Evolutionary conservation across 2,888 invertebrate species (phyloP), one percentile per base, ranked within the genome.

Genomic region (Acronicta alni): DNA sequence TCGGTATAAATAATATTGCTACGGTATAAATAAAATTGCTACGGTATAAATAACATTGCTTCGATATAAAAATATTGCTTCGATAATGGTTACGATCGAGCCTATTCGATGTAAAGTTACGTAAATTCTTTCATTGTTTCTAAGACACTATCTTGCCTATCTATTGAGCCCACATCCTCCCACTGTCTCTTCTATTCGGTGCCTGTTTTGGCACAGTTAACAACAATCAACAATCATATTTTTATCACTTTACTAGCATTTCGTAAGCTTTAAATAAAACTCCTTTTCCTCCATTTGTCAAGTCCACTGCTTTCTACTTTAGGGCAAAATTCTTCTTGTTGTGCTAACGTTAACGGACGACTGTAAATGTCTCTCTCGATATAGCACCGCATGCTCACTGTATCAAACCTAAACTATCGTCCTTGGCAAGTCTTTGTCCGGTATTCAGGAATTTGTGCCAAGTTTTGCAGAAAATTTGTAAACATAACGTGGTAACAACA

Each of bases 401-500:
- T 38, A 43, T 37, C 20, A 16, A 48, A 12, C 30, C 5, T 20
- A n/a, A 55, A 55, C 23, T 4, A n/a, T 42, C 17, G 48, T 48
- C 52, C 56, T 59, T 42, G 52, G 26, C 17, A 23, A 44, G 52
- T 42, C 51, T 51, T 56, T 45, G 46, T 60, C 39, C 41, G 7
- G 37, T 39, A 58, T 17, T 52, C 38, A 15, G 30, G 52, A 55
- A 48, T 63, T 58, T 51, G 54, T 37, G 20, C 42, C 39, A 57
- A 59, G 48, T 63, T 74, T 26, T 44, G 20, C 39, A 48, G 42
- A 32, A 51, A 47, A 56, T 60, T 63, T 18, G 41, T 57, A 38
- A 54, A 63, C 39, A 51, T 38, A 45, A 45, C 42, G 44, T 54
- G 49, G 4, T 48, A 45, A 14, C 15, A 42, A 45, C 30, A 63